A percentile compares a stretch with the other conserved stretches of the same genome.
These are phyloP conservation scores for Coptodon bakossiorum DNA, from an alignment of 2,113 vertebrate genomes.

Conservation along the genomic window DNA sequence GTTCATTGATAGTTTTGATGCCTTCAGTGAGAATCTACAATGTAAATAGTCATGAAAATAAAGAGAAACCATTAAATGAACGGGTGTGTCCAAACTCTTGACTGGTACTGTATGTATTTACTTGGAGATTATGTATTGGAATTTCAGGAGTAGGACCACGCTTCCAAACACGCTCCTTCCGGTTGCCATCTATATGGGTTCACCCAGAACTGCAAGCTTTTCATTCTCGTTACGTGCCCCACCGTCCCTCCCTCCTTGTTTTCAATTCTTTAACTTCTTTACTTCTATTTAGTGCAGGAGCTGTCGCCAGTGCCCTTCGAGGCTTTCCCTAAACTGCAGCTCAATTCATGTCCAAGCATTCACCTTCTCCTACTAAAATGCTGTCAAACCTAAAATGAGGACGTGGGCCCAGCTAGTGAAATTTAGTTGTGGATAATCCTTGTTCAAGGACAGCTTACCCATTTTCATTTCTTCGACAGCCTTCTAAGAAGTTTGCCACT, in stretches of 20 bases:
- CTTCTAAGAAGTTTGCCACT: neutral
- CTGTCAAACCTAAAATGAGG: neutral
- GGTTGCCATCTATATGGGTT: neutral
- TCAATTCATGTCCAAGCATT: neutral
- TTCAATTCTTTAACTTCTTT: neutral
- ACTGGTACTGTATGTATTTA: too few relatives aligned
- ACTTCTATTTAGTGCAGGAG: neutral
- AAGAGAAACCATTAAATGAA: neutral
- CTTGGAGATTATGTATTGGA: too few relatives aligned
- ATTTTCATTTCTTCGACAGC: neutral
- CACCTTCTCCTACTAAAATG: neutral
- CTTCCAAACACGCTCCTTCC: too few relatives aligned
- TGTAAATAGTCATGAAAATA: neutral
- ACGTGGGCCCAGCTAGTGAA: neutral
- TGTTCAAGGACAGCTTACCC: neutral
- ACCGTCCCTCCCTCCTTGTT: fast-evolving
- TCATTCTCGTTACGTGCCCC: fast-evolving
- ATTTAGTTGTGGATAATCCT: neutral
- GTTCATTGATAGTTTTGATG: neutral
- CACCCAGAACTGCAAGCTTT: neutral
- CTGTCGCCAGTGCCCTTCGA: neutral
- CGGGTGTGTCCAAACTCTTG: neutral
- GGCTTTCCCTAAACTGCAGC: neutral
- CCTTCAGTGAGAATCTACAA: neutral
- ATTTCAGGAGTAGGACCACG: too few relatives aligned